phyloP scores from a whole-genome alignment of 2,797 vertebrate species.

The Aythya fuligula region DNA sequence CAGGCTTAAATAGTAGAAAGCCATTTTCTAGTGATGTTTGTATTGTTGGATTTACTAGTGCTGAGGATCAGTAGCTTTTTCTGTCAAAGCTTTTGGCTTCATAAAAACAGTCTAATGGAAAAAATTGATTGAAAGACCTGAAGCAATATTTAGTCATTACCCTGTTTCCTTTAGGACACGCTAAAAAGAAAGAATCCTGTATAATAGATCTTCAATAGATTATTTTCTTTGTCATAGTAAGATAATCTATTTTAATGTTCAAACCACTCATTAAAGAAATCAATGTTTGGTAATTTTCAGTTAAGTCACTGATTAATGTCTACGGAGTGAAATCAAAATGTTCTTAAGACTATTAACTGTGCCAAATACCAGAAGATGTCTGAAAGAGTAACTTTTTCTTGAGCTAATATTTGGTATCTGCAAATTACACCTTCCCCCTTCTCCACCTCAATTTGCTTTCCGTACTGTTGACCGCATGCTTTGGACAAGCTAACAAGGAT shows the following conservation, averaged over 20 bases:
- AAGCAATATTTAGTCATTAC: not conserved
- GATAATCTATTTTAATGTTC: not conserved
- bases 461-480: not conserved
- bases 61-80: not conserved
- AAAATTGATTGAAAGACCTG: not conserved
- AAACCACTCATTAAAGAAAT: not conserved
- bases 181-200: not conserved
- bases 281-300: not conserved
- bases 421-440: conserved; percentile 26
- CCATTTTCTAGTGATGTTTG: not conserved
- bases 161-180: not conserved
- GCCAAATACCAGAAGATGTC: not conserved
- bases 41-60: not conserved
- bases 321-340: not conserved
- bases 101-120: not conserved
- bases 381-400: not conserved
- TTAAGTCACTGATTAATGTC: not conserved
- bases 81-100: not conserved
- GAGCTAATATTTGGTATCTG: not conserved
- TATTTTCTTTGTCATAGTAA: not conserved
- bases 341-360: not conserved
- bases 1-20: not conserved
- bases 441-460: conserved; percentile 28
- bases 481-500: conserved; percentile 59
- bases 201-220: not conserved